Percentiles rank a stretch among this genome's conserved stretches.
phyloP scores from a whole-genome alignment of 2,113 vertebrate genomes.

The Rallus limicola region DNA sequence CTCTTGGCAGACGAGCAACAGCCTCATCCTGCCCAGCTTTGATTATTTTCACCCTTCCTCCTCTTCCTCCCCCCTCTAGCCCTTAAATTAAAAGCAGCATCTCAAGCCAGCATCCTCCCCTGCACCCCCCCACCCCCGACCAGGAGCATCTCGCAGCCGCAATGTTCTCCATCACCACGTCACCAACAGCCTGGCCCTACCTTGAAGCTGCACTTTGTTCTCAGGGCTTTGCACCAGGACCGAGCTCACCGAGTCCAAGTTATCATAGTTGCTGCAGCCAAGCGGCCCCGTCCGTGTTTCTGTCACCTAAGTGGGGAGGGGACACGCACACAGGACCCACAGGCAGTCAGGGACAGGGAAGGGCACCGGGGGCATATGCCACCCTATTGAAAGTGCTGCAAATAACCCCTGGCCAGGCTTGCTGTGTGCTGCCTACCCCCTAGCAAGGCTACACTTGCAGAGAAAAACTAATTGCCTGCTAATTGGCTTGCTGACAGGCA shows the following conservation, averaged over 20 bases:
- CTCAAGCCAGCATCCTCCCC: neutral
- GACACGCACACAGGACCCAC: neutral
- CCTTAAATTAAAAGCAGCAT: slow-evolving; percentile 38
- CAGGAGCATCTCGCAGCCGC: neutral
- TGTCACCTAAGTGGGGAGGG: slow-evolving; percentile 84
- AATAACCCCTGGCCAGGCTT: neutral
- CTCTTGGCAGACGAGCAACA: slow-evolving; percentile 28
- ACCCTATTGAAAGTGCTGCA: fast-evolving
- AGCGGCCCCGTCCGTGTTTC: slow-evolving; percentile 96
- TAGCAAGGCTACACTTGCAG: neutral
- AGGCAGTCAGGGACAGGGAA: neutral
- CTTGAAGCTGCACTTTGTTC: slow-evolving; percentile 96
- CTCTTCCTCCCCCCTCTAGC: neutral
- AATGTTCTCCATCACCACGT: fast-evolving
- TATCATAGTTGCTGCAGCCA: slow-evolving; percentile 99
- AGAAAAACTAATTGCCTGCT: slow-evolving; percentile 70
- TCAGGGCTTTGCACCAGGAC: slow-evolving; percentile 98
- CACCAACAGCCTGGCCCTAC: slow-evolving; percentile 65
- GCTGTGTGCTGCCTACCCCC: neutral
- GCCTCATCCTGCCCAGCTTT: slow-evolving; percentile 45
- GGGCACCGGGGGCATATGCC: fast-evolving
- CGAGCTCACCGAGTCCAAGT: slow-evolving; percentile 96
- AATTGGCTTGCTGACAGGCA: slow-evolving; percentile 71
- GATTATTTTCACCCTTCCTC: neutral
- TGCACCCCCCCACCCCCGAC: fast-evolving